Evolutionary conservation across 2,113 vertebrate species (phyloP).

Genomic region (Anas platyrhynchos): DNA sequence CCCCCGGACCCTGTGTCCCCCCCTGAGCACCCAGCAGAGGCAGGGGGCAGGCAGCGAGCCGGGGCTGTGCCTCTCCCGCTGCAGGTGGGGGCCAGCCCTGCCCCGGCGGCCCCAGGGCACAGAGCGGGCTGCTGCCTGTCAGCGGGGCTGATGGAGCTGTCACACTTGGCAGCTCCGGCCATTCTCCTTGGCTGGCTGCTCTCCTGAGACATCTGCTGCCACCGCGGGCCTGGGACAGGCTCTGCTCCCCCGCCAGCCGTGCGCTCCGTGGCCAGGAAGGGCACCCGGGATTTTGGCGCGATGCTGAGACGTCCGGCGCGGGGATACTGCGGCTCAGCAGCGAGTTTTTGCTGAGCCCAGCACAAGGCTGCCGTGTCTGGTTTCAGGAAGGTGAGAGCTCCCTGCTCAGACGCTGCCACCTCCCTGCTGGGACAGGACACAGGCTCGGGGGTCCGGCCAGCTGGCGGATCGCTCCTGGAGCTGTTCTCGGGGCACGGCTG

Average conservation of each 20-base stretch:
- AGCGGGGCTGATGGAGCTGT: slow-evolving; percentile 29
- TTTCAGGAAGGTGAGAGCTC: neutral
- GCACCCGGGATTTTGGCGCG: neutral
- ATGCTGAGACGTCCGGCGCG: neutral
- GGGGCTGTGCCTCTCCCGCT: fast-evolving
- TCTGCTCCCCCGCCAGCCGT: neutral
- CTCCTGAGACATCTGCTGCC: neutral
- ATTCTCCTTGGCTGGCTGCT: neutral
- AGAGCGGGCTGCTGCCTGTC: neutral
- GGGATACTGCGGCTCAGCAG: neutral
- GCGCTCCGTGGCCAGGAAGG: fast-evolving
- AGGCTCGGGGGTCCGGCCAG: neutral
- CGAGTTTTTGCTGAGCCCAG: slow-evolving; percentile 39
- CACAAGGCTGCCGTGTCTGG: neutral
- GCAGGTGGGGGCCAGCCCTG: fast-evolving
- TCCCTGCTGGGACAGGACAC: neutral
- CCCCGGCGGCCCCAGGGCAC: neutral
- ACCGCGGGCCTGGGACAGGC: neutral
- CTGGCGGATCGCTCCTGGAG: neutral
- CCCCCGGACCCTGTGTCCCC: too few relatives aligned
- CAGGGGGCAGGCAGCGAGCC: neutral
- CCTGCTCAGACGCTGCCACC: neutral
- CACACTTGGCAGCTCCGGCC: slow-evolving; percentile 1
- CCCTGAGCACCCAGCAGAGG: neutral
- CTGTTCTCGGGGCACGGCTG: neutral